A percentile compares a stretch with the other conserved stretches of the same genome.
These are phyloP conservation scores for Sipha flava DNA, from an alignment of 1,140 invertebrate species.

Conservation along the genomic window DNA sequence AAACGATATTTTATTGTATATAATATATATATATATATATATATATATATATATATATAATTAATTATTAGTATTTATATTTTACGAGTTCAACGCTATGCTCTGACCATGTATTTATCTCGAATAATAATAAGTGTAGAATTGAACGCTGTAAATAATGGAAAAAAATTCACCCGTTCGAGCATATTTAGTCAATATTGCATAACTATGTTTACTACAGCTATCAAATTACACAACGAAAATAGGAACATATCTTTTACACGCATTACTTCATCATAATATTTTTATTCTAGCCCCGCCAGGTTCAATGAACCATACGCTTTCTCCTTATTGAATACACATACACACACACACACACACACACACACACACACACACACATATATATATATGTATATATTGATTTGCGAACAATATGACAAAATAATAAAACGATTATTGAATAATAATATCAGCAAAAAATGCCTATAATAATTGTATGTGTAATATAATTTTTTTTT, in stretches of 20 bases:
- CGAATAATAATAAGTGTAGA: too few species aligned
- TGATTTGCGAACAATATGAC: not conserved
- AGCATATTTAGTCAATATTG: not conserved
- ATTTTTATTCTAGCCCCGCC: constrained; percentile 24
- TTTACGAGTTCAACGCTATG: too few species aligned
- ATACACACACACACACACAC: not conserved
- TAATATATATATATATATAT: too few species aligned
- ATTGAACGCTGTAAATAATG: not conserved
- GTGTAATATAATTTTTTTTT: not conserved
- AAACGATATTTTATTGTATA: too few species aligned
- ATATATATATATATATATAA: too few species aligned
- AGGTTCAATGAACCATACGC: constrained; percentile 29
- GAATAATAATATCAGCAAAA: not conserved
- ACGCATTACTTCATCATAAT: constrained; percentile 3
- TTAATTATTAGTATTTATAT: too few species aligned
- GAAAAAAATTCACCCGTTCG: not conserved
- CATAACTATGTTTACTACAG: not conserved
- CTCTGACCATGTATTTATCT: too few species aligned
- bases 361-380: not conserved
- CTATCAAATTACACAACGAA: constrained; percentile 28
- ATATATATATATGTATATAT: not conserved
- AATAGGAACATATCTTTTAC: not conserved
- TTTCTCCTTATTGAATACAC: not conserved
- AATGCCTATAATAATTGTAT: not conserved
- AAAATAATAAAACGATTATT: constrained; percentile 11